Evolutionary conservation across 2,113 vertebrate genomes (phyloP).

Genomic region (Progne subis): DNA sequence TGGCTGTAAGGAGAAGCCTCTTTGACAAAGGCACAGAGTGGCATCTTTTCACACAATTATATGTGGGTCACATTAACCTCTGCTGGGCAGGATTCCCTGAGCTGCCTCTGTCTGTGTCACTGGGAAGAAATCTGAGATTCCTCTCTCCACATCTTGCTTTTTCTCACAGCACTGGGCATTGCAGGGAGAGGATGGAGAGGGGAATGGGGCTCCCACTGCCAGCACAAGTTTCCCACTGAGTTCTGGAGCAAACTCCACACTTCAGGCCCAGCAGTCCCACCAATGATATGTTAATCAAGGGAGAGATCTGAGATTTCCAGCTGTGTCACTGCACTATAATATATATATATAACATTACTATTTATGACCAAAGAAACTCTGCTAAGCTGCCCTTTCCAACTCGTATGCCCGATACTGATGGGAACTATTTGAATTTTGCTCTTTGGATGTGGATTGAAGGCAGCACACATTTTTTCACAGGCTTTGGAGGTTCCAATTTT

Average conservation of each 20-base stretch:
- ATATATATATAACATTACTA: not conserved
- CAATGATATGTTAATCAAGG: not conserved
- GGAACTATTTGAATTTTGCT: not conserved
- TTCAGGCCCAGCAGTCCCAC: not conserved
- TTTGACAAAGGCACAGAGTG: constrained; percentile 72
- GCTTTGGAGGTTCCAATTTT: not conserved
- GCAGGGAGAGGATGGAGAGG: not conserved
- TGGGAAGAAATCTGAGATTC: not conserved
- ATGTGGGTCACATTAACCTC: constrained; percentile 78
- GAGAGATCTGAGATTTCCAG: not conserved
- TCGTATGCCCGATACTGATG: not conserved
- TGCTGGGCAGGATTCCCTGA: constrained; percentile 60
- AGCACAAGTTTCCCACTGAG: not conserved
- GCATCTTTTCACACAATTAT: constrained; percentile 75
- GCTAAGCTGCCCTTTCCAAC: not conserved
- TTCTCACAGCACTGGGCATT: not conserved
- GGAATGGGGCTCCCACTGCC: not conserved
- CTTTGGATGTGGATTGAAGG: not conserved
- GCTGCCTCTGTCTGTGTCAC: constrained; percentile 12
- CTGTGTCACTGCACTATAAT: not conserved
- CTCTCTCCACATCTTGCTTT: not conserved
- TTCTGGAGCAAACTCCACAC: not conserved
- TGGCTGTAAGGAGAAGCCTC: constrained; percentile 61
- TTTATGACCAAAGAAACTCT: not conserved
- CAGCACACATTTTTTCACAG: not conserved